A percentile compares a stretch with the other conserved stretches of the same genome.
Evolutionary conservation across 2,797 vertebrate species (phyloP).

Genomic region (Sebastes kiyomatsui): DNA sequence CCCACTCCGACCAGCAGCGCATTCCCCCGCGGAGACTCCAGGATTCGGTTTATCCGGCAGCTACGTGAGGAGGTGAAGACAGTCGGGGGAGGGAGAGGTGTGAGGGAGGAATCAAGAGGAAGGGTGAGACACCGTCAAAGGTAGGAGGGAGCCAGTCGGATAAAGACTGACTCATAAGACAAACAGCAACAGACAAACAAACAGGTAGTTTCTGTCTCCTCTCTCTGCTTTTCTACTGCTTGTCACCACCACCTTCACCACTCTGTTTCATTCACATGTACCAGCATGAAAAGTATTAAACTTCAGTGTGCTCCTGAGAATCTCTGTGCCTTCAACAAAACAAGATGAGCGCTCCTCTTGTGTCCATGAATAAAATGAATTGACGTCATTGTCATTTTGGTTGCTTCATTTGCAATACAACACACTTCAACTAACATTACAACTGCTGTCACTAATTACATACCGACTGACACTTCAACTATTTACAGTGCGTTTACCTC

Average conservation of each 20-base stretch:
- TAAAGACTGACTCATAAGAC: slow-evolving; percentile 57
- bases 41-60: slow-evolving; percentile 93
- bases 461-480: no score
- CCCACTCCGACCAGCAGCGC: slow-evolving; percentile 93
- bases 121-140: slow-evolving; percentile 34
- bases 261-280: slow-evolving; percentile 5
- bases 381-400: background rate
- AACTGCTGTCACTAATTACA: background rate
- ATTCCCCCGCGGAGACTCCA: slow-evolving; percentile 92
- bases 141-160: slow-evolving; percentile 5
- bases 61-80: slow-evolving; percentile 77
- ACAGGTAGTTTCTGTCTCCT: background rate
- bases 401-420: background rate
- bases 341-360: background rate
- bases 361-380: background rate
- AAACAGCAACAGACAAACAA: slow-evolving; percentile 31
- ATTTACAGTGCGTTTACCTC: no score
- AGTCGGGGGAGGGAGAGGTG: slow-evolving; percentile 28
- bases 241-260: background rate
- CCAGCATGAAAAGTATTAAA: background rate
- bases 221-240: background rate
- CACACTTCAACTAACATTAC: background rate
- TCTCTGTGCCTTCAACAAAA: background rate
- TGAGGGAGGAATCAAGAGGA: slow-evolving; percentile 32
- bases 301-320: background rate